Evolutionary conservation across 2,797 vertebrate species (phyloP).

Genomic region (Esox masquinongy): DNA sequence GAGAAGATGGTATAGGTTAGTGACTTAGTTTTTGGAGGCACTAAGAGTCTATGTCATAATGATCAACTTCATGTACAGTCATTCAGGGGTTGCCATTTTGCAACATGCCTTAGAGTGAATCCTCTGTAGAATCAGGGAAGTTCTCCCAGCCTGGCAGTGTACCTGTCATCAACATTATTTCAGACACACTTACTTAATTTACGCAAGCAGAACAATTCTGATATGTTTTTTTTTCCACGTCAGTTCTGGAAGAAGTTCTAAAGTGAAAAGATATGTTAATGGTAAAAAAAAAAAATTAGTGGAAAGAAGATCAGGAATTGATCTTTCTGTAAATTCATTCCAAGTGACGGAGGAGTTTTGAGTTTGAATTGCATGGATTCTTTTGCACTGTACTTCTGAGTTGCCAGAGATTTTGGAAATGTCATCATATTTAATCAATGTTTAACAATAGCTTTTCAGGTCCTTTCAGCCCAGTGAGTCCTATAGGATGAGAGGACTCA

Average conservation of each 20-base stretch:
- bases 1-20: neutral
- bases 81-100: neutral
- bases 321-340: too few species aligned
- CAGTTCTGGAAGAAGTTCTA: too few species aligned
- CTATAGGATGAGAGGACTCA: slow-evolving; percentile 52
- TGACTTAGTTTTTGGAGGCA: neutral
- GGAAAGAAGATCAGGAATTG: too few species aligned
- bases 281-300: too few species aligned
- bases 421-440: neutral
- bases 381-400: neutral
- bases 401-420: neutral
- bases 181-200: neutral
- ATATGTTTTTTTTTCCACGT: too few species aligned
- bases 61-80: neutral
- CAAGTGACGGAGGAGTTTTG: neutral
- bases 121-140: neutral
- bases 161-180: neutral
- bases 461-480: neutral
- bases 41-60: neutral
- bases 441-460: neutral
- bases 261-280: too few species aligned
- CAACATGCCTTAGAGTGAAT: neutral
- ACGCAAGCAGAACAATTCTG: too few species aligned
- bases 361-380: neutral
- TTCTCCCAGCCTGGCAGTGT: neutral